Evolutionary conservation across 2,888 invertebrate genomes (phyloP).

Genomic region (Seira sanloemensis): DNA sequence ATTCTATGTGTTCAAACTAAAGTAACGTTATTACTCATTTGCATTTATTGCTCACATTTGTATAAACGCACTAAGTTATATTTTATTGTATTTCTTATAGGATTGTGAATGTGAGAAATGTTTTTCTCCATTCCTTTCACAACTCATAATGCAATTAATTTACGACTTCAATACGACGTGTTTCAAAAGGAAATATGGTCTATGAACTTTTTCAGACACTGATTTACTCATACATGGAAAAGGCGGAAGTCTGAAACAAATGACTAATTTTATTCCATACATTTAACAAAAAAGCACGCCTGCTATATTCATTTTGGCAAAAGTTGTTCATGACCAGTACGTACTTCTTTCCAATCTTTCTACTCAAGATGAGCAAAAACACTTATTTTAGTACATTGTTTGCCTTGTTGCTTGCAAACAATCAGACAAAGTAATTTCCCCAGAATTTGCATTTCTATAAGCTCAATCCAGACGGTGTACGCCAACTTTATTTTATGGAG

Average conservation of each 20-base stretch:
- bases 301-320: background rate
- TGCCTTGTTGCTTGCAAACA: background rate
- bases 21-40: background rate
- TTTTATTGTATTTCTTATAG: too few relatives aligned
- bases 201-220: background rate
- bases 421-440: too few relatives aligned
- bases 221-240: constrained; percentile 29
- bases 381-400: background rate
- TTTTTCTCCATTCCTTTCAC: background rate
- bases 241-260: constrained; percentile 14
- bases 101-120: background rate
- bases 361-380: background rate
- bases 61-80: too few relatives aligned
- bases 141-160: background rate
- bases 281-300: background rate
- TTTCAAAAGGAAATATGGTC: too few relatives aligned
- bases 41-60: background rate
- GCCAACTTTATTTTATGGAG: too few relatives aligned
- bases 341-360: background rate
- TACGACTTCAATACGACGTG: background rate
- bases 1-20: background rate
- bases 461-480: too few relatives aligned
- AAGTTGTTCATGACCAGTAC: background rate
- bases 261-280: background rate
- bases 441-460: too few relatives aligned